These are phyloP conservation scores for Manduca sexta DNA, from an alignment of 1,140 invertebrate species.

Conservation along the genomic window DNA sequence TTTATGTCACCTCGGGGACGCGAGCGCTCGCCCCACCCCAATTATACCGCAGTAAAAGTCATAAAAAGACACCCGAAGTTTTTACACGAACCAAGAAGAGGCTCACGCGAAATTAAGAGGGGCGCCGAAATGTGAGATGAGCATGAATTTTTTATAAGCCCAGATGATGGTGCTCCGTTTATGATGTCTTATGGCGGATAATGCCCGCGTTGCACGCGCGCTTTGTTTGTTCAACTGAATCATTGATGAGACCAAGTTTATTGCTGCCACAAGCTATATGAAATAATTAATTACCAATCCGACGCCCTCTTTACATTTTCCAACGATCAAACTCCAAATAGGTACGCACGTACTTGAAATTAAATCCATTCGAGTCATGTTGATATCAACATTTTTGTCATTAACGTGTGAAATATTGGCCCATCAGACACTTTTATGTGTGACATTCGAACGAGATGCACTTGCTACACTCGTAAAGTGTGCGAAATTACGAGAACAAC, in stretches of 20 bases:
- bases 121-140: slow-evolving; percentile 72
- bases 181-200: slow-evolving; percentile 69
- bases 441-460: not conserved
- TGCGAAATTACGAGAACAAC: too few relatives aligned
- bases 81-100: slow-evolving; percentile 70
- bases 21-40: slow-evolving; percentile 65
- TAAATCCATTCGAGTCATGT: slow-evolving; percentile 3
- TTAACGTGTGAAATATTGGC: not conserved
- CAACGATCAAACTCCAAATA: slow-evolving; percentile 20
- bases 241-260: slow-evolving; percentile 60
- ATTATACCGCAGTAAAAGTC: slow-evolving; percentile 73
- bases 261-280: slow-evolving; percentile 48
- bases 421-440: not conserved
- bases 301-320: slow-evolving; percentile 15
- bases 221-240: slow-evolving; percentile 54
- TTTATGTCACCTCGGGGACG: slow-evolving; percentile 72
- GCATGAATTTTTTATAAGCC: slow-evolving; percentile 72
- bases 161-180: slow-evolving; percentile 70
- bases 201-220: slow-evolving; percentile 58
- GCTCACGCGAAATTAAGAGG: slow-evolving; percentile 72
- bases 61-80: slow-evolving; percentile 73
- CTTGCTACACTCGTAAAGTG: too few relatives aligned
- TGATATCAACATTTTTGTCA: slow-evolving; percentile 14
- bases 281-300: slow-evolving; percentile 62
- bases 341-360: slow-evolving; percentile 1